Percentiles rank a stretch among this genome's conserved stretches.
phyloP scores from a whole-genome alignment of 2,888 invertebrate species.

The Strigamia crassipes region DNA sequence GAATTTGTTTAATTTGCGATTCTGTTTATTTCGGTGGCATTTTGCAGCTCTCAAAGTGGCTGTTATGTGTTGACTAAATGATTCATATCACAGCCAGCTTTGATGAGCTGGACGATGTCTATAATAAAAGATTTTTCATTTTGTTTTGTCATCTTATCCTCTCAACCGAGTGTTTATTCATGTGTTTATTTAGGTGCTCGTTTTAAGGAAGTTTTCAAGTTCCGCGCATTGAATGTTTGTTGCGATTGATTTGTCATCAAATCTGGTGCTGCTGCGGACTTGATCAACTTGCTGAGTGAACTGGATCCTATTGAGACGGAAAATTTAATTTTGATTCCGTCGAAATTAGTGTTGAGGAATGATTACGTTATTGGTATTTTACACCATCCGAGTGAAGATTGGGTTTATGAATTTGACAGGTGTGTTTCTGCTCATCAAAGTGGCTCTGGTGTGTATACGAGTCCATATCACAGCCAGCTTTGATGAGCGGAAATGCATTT shows the following conservation, averaged over 20 bases:
- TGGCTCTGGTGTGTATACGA: conserved; percentile 79
- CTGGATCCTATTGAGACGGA: conserved; percentile 13
- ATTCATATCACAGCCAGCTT: conserved; percentile 97
- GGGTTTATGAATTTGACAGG: conserved; percentile 45
- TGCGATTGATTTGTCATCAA: conserved; percentile 20
- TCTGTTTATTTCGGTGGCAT: conserved; percentile 43
- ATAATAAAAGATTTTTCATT: conserved; percentile 28
- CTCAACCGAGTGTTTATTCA: not conserved
- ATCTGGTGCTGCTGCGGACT: not conserved
- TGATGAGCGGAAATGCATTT: conserved; percentile 63
- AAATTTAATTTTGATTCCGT: conserved; percentile 34
- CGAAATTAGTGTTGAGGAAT: conserved; percentile 50
- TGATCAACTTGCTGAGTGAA: not conserved
- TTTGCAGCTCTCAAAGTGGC: conserved; percentile 73
- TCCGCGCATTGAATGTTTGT: not conserved
- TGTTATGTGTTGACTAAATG: conserved; percentile 73
- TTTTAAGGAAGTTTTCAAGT: conserved; percentile 2
- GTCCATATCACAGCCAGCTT: conserved; percentile 98
- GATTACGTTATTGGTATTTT: conserved; percentile 50
- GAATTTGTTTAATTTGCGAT: not conserved
- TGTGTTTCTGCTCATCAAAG: conserved; percentile 73
- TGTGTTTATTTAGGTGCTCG: not conserved
- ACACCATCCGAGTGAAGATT: not conserved
- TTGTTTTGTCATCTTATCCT: not conserved
- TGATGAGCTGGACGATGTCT: conserved; percentile 74